Evolutionary conservation across 2,888 invertebrate species (phyloP).

Genomic region (Watsonalla binaria): DNA sequence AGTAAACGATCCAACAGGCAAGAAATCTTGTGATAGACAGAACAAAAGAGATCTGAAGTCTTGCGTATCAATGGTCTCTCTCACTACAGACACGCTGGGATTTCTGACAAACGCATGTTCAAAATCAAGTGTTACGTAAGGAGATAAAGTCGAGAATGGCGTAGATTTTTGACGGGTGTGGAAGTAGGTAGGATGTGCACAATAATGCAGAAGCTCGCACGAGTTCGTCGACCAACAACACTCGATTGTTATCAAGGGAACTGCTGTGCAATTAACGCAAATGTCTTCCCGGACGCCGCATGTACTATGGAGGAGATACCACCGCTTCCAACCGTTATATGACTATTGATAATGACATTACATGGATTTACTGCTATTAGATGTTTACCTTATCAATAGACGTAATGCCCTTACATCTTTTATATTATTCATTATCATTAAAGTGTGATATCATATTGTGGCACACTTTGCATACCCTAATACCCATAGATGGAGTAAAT

Average conservation of each 20-base stretch:
- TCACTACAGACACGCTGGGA: neutral
- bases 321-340: neutral
- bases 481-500: too few relatives aligned
- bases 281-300: constrained; percentile 42
- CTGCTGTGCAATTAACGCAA: constrained; percentile 55
- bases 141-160: constrained; percentile 31
- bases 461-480: too few relatives aligned
- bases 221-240: constrained; percentile 53
- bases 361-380: neutral
- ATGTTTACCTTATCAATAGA: neutral
- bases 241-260: constrained; percentile 54
- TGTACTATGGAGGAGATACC: constrained; percentile 1
- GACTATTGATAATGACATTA: neutral
- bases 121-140: constrained; percentile 20
- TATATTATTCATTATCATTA: too few relatives aligned
- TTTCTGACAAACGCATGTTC: constrained; percentile 9
- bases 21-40: constrained; percentile 28
- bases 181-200: constrained; percentile 33
- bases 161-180: constrained; percentile 11
- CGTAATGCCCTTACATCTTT: too few relatives aligned
- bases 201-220: constrained; percentile 53
- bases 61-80: neutral
- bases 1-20: constrained; percentile 22
- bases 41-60: constrained; percentile 31
- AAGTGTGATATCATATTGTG: too few relatives aligned